Base-by-base conservation (phyloP, 1,140 invertebrate species). In the Aphidius gifuensis region DNA sequence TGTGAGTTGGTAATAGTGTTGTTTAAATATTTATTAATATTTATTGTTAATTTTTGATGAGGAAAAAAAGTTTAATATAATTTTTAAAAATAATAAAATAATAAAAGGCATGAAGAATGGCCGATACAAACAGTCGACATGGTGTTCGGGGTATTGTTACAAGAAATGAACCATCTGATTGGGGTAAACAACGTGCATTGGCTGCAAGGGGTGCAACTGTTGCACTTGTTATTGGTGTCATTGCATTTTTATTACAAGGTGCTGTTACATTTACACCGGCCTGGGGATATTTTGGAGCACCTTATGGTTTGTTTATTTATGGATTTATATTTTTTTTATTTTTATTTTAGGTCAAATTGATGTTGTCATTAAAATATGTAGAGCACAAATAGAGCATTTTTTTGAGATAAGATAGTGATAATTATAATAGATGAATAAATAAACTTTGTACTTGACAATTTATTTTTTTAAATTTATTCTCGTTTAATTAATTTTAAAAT, bases 261-360 rank as follows among this genome's bases (percentile, higher is more conserved):
- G 88, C 88, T 44, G 87, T 90, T 50, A 86, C 90, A 23, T 90
- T 89, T 46, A 86, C 90, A 54, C 91, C 90, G 47, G 85, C 88
- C 68, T 92, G 91, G 90, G 91, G 90, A 60, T 87, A 91, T 74
- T 92, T 88, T 79, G 85, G 85, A 69, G 90, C 87, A 73, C 80
- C 81, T 68, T 77, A 83, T 72, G 83, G 83, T 85, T 68, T 80
- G 83, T 79, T 57, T 7, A 49, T 16, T 66, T 59, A 59, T 32
- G 16, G 16, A 58, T 64, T 60, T 64, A 58, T 54, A 32, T 63
- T 56, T 49, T 39, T 45, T 58, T 47, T 46, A 58, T 46, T n/a
- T n/a, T 5, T 4, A 45, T 9, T 8, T 46, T 46, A 44, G 46
- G 7, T 45, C 11, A 51, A n/a, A 53, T 23, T 42, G 48, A 42